Evolutionary conservation across 2,113 vertebrate species (phyloP), one percentile per base, ranked within the genome.

Genomic region (Nycticryphes semicollaris): DNA sequence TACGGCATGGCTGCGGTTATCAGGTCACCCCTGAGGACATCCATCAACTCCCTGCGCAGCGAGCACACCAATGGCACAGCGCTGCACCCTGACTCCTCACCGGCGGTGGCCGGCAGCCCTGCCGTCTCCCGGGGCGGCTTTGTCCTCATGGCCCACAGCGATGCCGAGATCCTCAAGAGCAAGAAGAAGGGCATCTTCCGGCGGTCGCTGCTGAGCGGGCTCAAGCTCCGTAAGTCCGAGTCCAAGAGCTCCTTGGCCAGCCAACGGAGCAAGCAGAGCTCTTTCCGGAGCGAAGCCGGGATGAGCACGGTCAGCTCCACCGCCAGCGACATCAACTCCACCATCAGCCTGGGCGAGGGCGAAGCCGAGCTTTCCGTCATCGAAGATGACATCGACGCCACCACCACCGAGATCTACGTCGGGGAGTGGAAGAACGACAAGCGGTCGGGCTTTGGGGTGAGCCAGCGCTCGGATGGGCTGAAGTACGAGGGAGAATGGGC

Each of bases 191-290:
- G 99, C 16, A 98, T 99, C 84, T 99, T 99, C 96, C 98, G 99
- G 27, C 98, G 99, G 96, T 99, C 99, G 37, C 98, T 99, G 96
- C 98, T 99, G 60, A 99, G 99, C 9, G 99, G 99, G 59, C 98
- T 99, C 96, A 99, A 99, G 97, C 98, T 99, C 83, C 99, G 99
- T 27, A 99, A 99, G 91, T 99, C 99, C 0, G 99, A 99, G 96
- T 99, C 99, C 95, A 99, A 99, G 97, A 99, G 99, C 96, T 99
- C 99, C 22, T 95, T 99, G 97, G 99, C 99, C 93, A 99, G 99
- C 97, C 99, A 99, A 97, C 98, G 99, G 94, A 99, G 99, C 98
- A 99, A 99, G 97, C 99, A 99, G 98, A 99, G 99, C 98, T 99
- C 99, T 14, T 99, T 99, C 98, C 99, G 99, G 93, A 99, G 99